phyloP scores from a whole-genome alignment of 23 tunicate genomes.

The Ciona savignyi region DNA sequence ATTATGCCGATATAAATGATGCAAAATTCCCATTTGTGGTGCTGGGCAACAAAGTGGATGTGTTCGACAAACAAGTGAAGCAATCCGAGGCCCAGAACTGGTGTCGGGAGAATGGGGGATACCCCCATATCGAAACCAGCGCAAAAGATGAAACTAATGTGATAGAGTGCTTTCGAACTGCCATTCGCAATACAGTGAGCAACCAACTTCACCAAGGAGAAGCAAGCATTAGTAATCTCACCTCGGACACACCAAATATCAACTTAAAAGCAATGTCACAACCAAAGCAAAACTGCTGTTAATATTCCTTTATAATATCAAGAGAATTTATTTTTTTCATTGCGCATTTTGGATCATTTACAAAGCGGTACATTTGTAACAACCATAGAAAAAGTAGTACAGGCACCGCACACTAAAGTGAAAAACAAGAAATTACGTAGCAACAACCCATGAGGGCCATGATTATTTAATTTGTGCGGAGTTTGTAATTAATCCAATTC shows the following conservation, averaged over 20 bases:
- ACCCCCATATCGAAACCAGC: slow-evolving; percentile 76
- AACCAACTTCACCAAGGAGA: slow-evolving; percentile 54
- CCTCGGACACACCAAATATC: slow-evolving; percentile 67
- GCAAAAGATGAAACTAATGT: slow-evolving; percentile 79
- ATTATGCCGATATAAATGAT: slow-evolving; percentile 63
- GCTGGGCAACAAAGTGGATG: slow-evolving; percentile 73
- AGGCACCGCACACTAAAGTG: neutral
- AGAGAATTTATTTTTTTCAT: neutral
- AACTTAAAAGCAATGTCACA: slow-evolving; percentile 32
- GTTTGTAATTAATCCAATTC: slow-evolving; percentile 8
- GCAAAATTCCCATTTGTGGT: slow-evolving; percentile 74
- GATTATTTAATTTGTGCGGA: neutral
- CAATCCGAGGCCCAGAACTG: slow-evolving; percentile 38
- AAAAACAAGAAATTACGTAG: neutral
- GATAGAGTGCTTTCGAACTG: slow-evolving; percentile 51
- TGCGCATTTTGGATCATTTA: neutral
- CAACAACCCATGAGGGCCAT: slow-evolving; percentile 6
- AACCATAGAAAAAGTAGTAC: neutral
- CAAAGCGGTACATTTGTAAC: neutral
- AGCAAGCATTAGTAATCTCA: slow-evolving; percentile 69
- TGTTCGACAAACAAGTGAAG: slow-evolving; percentile 34
- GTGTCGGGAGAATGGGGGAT: slow-evolving; percentile 72
- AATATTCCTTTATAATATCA: neutral
- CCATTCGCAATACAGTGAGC: slow-evolving; percentile 52
- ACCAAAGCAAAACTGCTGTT: slow-evolving; percentile 14